Percentiles rank a stretch among this genome's conserved stretches.
These are phyloP conservation scores for Pheosia tremula DNA, from an alignment of 2,888 invertebrate genomes.

Conservation along the genomic window DNA sequence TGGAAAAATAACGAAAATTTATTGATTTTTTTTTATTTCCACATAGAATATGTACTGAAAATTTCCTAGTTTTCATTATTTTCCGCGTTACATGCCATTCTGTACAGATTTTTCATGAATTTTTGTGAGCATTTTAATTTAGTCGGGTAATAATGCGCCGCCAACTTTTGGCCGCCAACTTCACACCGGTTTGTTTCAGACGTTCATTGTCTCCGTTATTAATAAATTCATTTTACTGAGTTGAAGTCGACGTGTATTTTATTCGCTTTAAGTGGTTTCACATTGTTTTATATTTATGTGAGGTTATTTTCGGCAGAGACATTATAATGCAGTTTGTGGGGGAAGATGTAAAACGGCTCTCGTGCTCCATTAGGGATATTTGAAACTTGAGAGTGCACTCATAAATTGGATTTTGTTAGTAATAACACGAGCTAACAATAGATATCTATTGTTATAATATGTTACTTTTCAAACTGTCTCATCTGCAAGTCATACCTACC, in stretches of 20 bases:
- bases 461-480: conserved; percentile 16
- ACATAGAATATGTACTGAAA: no score
- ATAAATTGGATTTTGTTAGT: conserved; percentile 81
- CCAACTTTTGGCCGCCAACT: no score
- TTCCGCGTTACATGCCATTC: no score
- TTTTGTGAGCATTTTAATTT: no score
- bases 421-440: conserved; percentile 75
- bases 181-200: conserved; percentile 84
- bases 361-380: conserved; percentile 83
- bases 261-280: conserved; percentile 85
- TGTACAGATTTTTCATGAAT: no score
- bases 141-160: no score
- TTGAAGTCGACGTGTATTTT: conserved; percentile 83
- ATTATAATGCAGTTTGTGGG: conserved; percentile 84
- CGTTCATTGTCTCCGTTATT: conserved; percentile 85
- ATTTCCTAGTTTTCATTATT: no score
- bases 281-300: conserved; percentile 85
- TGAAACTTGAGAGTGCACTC: conserved; percentile 83
- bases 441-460: conserved; percentile 61
- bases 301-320: conserved; percentile 82
- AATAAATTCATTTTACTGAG: conserved; percentile 85
- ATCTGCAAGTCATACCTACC: background rate
- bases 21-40: no score
- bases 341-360: conserved; percentile 81
- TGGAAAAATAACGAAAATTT: no score